These are phyloP conservation scores for Picus viridis DNA, from an alignment of 2,797 vertebrate species.

Conservation along the genomic window DNA sequence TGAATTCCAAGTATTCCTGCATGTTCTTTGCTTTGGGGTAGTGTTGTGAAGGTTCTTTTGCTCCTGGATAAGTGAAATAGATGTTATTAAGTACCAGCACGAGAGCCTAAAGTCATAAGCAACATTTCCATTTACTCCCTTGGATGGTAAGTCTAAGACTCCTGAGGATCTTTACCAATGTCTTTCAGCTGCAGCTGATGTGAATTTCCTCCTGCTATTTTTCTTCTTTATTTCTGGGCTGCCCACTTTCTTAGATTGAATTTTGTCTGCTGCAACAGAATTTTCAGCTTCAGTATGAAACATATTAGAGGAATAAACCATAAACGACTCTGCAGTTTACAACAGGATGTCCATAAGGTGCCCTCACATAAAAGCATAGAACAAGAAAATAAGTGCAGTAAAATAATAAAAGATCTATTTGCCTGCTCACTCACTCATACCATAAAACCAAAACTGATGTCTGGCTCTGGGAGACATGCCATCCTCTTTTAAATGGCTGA, in stretches of 20 bases:
- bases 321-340: slow-evolving; percentile 5
- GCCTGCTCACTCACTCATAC: neutral
- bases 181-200: neutral
- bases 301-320: slow-evolving; percentile 30
- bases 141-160: neutral
- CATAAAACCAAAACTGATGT: neutral
- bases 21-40: neutral
- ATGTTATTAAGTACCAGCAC: neutral
- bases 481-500: neutral
- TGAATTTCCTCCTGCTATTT: neutral
- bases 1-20: neutral
- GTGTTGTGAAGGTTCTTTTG: neutral
- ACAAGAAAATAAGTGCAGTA: slow-evolving; percentile 30
- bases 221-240: slow-evolving; percentile 12
- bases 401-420: slow-evolving; percentile 42
- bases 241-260: neutral
- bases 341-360: neutral
- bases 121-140: neutral
- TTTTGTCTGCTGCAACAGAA: slow-evolving; percentile 15
- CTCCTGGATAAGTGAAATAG: neutral
- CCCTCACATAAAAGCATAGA: slow-evolving; percentile 4
- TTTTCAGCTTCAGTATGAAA: slow-evolving; percentile 41
- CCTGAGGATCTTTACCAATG: neutral
- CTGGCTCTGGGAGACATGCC: neutral
- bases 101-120: neutral